Conservation (phyloP, 2,113 vertebrate species). For the Oxyruncus cristatus region DNA sequence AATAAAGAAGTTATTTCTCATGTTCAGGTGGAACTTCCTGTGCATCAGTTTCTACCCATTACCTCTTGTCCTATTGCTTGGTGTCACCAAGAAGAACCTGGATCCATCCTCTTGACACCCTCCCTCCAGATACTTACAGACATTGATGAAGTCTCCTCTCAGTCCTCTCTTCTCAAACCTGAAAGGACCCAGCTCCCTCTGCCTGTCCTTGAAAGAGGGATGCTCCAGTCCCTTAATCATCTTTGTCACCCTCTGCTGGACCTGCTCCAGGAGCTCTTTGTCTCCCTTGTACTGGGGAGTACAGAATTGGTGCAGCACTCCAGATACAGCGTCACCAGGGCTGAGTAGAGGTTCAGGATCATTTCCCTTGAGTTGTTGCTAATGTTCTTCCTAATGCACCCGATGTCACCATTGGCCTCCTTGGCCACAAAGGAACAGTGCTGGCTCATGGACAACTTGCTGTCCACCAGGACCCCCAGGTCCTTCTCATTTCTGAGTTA, state of each 20-base stretch:
- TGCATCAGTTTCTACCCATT: not conserved
- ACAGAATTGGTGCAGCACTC: not conserved
- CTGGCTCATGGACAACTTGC: rapidly evolving
- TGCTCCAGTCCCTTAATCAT: not conserved
- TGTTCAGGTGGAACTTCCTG: not conserved
- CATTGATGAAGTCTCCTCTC: not conserved
- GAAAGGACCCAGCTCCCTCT: not conserved
- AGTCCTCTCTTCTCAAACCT: rapidly evolving
- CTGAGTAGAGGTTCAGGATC: not conserved
- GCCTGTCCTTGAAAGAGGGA: not conserved
- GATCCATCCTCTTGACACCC: not conserved
- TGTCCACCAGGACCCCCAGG: not conserved
- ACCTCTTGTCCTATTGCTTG: no score
- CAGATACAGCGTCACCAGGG: not conserved
- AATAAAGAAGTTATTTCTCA: not conserved
- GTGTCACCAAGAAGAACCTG: not conserved
- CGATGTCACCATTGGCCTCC: not conserved
- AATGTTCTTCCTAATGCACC: not conserved
- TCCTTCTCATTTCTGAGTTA: not conserved
- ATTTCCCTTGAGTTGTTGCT: rapidly evolving
- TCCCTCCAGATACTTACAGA: not conserved
- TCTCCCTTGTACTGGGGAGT: not conserved
- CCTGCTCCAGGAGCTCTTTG: not conserved
- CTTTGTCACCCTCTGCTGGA: not conserved
- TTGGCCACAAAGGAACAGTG: not conserved